Percentiles rank a stretch among this genome's conserved stretches.
Conservation (phyloP, 2,888 invertebrate species). For the Ethmia dodecea region DNA sequence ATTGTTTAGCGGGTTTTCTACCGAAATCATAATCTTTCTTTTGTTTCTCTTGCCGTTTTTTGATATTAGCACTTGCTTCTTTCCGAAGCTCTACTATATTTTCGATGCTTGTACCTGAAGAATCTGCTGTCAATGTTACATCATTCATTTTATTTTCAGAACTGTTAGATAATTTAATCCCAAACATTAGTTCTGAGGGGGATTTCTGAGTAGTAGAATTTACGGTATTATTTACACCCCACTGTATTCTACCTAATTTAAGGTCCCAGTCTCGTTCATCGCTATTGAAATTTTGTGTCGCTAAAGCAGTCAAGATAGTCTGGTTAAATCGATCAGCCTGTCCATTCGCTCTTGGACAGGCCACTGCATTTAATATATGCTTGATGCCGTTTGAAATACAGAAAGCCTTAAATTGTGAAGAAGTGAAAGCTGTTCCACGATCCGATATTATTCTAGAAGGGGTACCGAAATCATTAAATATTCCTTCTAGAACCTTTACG, state of each 20-base stretch:
- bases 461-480: slow-evolving; percentile 15
- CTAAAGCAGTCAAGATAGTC: slow-evolving; percentile 4
- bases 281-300: neutral
- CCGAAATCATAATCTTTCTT: neutral
- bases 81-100: neutral
- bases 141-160: slow-evolving; percentile 13
- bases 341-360: slow-evolving; percentile 23
- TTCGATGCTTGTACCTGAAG: no score
- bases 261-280: slow-evolving; percentile 7
- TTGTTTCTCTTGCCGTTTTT: neutral
- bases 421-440: slow-evolving; percentile 40
- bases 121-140: neutral
- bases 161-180: slow-evolving; percentile 3
- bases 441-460: slow-evolving; percentile 33
- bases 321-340: slow-evolving; percentile 23
- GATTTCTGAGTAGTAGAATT: slow-evolving; percentile 16
- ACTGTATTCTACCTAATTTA: slow-evolving; percentile 10
- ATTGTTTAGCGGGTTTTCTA: neutral
- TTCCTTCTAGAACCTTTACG: slow-evolving; percentile 24
- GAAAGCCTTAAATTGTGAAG: slow-evolving; percentile 27
- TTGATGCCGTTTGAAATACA: slow-evolving; percentile 27
- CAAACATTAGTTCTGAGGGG: slow-evolving; percentile 16
- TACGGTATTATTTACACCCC: slow-evolving; percentile 19
- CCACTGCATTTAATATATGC: slow-evolving; percentile 24
- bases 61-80: neutral